Conservation (phyloP, 1,140 invertebrate species). For the Littorina saxatilis region DNA sequence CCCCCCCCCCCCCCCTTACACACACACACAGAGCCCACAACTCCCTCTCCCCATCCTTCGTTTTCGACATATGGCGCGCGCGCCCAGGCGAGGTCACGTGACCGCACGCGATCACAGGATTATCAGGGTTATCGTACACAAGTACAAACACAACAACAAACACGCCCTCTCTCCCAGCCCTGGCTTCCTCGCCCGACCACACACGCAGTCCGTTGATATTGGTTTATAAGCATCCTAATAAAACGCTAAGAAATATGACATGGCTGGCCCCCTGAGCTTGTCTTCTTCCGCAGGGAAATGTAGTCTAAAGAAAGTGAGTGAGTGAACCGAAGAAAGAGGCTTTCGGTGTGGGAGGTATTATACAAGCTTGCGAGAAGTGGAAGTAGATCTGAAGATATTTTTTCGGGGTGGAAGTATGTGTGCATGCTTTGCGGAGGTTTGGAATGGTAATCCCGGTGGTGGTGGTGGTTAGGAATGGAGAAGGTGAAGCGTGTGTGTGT, state of each 20-base stretch:
- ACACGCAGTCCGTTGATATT: slow-evolving; percentile 15
- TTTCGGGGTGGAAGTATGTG: no score
- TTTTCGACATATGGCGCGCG: slow-evolving; percentile 17
- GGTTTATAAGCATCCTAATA: slow-evolving; percentile 21
- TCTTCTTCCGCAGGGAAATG: neutral
- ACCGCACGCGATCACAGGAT: slow-evolving; percentile 14
- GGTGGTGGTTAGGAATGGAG: no score
- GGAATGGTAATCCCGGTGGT: no score
- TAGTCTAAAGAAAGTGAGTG: no score
- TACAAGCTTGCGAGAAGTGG: no score
- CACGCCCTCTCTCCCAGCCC: slow-evolving; percentile 4
- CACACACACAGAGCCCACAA: neutral
- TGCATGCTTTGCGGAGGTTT: no score
- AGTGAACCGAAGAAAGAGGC: neutral
- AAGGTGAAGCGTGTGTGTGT: neutral
- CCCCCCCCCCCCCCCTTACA: no score
- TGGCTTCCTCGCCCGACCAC: neutral
- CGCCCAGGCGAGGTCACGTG: slow-evolving; percentile 22
- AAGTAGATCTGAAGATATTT: no score
- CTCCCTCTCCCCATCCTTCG: neutral
- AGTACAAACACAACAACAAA: slow-evolving; percentile 32
- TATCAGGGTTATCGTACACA: slow-evolving; percentile 30
- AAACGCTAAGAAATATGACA: slow-evolving; percentile 31
- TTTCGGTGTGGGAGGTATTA: no score
- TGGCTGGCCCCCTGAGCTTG: no score